Evolutionary conservation across 2,797 vertebrate genomes (phyloP), one percentile per base, ranked within the genome.

Genomic region (Pelobates cultripes): DNA sequence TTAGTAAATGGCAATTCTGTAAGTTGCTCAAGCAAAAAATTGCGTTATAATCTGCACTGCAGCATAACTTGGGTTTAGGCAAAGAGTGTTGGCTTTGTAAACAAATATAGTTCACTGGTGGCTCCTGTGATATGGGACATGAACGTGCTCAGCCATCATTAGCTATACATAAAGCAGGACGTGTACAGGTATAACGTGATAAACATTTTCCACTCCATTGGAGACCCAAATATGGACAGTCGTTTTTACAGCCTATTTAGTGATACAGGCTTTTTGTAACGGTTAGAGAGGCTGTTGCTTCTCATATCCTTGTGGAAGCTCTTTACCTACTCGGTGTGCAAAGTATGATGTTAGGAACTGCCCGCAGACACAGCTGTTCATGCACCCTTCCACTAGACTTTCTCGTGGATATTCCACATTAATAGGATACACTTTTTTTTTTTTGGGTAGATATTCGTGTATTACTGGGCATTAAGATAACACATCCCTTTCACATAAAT

Each of bases 331-430:
- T 69, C 86, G 85, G 85, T 84, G 86, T 87, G 89, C 84, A 86
- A 88, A 90, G 90, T 83, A 77, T 88, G 87, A 88, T 84, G 86
- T 83, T 79, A 80, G 83, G 79, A 86, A 83, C 88, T 87, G 87
- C 85, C 86, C 84, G 44, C 85, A 74, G 77, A 86, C 84, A 79
- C 86, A 89, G 86, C 82, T 89, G 83, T 86, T 91, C 81, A 79
- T 71, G 61, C 84, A 87, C 77, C 55, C 70, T 87, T 78, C 87
- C 88, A 84, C 79, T 86, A 17, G 84, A 87, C 85, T 60, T 85
- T 84, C 89, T 90, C 90, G 81, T 81, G 47, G 85, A 79, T 89
- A 88, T 67, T 71, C 86, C 84, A 61, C 71, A 85, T 83, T 81
- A 82, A 87, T 80, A 84, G 67, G 75, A 87, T 51, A 51, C 28